These are phyloP conservation scores for Paramormyrops hopkinsi DNA, from an alignment of 2,797 vertebrate genomes.

Conservation along the genomic window DNA sequence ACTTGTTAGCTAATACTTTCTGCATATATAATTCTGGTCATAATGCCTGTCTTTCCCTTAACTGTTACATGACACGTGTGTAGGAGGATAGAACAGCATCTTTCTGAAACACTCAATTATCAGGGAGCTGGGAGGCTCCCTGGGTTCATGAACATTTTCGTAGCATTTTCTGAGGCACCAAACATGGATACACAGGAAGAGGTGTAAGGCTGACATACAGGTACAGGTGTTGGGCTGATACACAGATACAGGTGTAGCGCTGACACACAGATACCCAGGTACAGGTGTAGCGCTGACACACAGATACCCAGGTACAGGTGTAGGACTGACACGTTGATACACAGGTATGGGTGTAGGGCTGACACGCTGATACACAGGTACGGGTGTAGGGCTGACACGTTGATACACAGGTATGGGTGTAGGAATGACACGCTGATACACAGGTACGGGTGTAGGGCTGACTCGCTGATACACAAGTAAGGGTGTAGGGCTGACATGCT, in stretches of 20 bases:
- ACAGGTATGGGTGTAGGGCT: neutral
- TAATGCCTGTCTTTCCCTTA: constrained; percentile 2
- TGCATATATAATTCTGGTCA: constrained; percentile 3
- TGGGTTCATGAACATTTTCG: neutral
- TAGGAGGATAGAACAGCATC: neutral
- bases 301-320: neutral
- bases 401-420: neutral
- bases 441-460: too few species aligned
- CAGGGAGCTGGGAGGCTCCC: constrained; percentile 29
- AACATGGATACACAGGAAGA: neutral
- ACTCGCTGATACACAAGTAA: neutral
- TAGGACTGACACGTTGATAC: neutral
- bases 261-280: neutral
- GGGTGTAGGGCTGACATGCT: neutral
- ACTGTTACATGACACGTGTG: neutral
- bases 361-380: neutral
- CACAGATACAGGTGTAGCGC: neutral
- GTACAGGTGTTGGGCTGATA: neutral
- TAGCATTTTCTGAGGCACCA: neutral
- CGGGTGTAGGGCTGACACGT: neutral
- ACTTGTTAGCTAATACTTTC: neutral
- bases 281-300: neutral
- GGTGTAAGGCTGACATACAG: too few species aligned
- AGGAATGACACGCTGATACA: neutral
- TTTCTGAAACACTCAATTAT: constrained; percentile 33